These are phyloP conservation scores for Euura lappo DNA, from an alignment of 1,140 invertebrate genomes.

Conservation along the genomic window DNA sequence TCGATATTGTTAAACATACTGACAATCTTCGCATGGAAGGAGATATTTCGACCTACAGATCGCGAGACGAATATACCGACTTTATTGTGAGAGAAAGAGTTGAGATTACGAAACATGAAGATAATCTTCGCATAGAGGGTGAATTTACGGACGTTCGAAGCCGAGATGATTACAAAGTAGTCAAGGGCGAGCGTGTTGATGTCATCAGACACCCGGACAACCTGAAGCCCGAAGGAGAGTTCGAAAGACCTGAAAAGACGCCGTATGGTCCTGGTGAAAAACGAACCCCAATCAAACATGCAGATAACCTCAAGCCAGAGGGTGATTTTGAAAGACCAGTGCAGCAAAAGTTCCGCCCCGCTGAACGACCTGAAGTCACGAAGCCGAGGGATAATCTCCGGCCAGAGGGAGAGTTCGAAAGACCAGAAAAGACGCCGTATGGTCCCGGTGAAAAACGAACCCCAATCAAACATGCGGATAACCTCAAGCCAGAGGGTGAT, in stretches of 20 bases:
- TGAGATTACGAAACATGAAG: conserved; percentile 52
- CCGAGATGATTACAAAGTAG: conserved; percentile 47
- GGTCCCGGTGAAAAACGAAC: conserved; percentile 41
- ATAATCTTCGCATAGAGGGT: conserved; percentile 58
- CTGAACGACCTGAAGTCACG: conserved; percentile 28
- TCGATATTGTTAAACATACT: conserved; percentile 56
- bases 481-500: too few relatives aligned
- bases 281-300: conserved; percentile 34
- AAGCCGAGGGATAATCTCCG: conserved; percentile 59
- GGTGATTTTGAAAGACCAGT: conserved; percentile 63
- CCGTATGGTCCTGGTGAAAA: conserved; percentile 40
- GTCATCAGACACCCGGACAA: conserved; percentile 66
- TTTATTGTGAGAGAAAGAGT: conserved; percentile 39
- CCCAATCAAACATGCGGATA: conserved; percentile 47
- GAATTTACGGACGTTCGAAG: conserved; percentile 52
- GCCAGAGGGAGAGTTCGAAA: conserved; percentile 67
- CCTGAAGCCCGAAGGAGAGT: conserved; percentile 70
- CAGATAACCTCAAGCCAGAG: conserved; percentile 69
- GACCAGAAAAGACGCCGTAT: conserved; percentile 42
- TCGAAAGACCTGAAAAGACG: conserved; percentile 57
- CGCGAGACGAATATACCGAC: conserved; percentile 39
- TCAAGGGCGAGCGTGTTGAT: conserved; percentile 65
- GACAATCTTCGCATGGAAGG: conserved; percentile 68
- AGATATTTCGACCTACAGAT: conserved; percentile 48
- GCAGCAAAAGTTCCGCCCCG: conserved; percentile 36